Base-by-base conservation (phyloP, 2,888 invertebrate species). In the Torymus texanus region DNA sequence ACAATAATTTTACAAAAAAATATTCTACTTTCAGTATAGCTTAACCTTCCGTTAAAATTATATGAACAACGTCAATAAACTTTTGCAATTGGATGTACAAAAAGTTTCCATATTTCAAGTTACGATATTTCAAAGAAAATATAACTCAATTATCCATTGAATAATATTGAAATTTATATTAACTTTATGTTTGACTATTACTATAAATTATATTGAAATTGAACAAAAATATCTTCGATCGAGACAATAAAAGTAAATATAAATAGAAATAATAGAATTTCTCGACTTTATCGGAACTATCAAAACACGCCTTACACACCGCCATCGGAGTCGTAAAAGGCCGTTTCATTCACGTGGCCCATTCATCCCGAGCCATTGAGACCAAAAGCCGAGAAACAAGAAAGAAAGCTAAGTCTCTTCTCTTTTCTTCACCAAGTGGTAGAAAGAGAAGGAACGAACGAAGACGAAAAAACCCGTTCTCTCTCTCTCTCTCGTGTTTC, bases 281-380 rank as follows among this genome's bases (percentile, higher is more conserved):
- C 68, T 68, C 24, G 59, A 29, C 18, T 59, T 63, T 65, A 75
- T 75, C 71, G 67, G 50, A 29, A 16, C 77, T 78, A 81, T 81
- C 81, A 66, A 72, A 72, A 81, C 77, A 81, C 58, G 67, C 13
- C 71, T 78, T 81, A 78, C 78, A 78, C 68, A 58, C 78, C 61
- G 62, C 50, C 41, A 55, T 66, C 61, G 66, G 66, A 50, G 29
- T 53, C 74, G 81, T 79, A 76, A 79, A 63, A 81, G 76, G 24
- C 68, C 61, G 76, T 79, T 79, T 65, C 78, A 79, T 81, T 79
- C 76, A 79, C 55, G 72, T 13, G 74, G 75, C 70, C 79, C 81
- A 81, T 81, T 81, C 81, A 81, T 79, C 76, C 78, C 66, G 14
- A 53, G 51, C 75, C 81, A 81, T 81, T 81, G 71, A 78, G 72